phyloP scores from a whole-genome alignment of 2,888 invertebrate genomes.

The Blera fallax region DNA sequence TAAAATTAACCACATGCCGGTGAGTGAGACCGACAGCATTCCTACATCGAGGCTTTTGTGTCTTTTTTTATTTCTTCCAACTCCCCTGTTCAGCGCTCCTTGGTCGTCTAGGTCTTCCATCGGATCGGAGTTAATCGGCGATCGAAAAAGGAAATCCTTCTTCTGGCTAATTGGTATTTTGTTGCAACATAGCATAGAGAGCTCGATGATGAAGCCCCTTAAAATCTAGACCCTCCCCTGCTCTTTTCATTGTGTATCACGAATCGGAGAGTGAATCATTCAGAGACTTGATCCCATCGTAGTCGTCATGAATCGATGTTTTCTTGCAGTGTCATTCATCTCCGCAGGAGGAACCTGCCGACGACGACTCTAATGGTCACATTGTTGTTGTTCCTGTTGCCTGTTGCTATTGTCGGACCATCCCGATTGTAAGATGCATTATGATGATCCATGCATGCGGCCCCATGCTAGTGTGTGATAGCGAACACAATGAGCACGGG shows the following conservation, averaged over 20 bases:
- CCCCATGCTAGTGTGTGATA: conserved; percentile 45
- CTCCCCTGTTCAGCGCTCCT: not conserved
- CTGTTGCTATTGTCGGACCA: conserved; percentile 19
- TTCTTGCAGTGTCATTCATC: conserved; percentile 70
- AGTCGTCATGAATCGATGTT: conserved; percentile 54
- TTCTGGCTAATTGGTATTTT: conserved; percentile 68
- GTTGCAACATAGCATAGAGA: conserved; percentile 37
- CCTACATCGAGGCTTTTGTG: conserved; percentile 20
- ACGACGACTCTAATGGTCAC: conserved; percentile 65
- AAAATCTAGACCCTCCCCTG: conserved; percentile 3
- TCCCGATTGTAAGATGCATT: conserved; percentile 54
- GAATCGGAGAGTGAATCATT: not conserved
- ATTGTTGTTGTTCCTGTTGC: conserved; percentile 40
- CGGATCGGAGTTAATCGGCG: conserved; percentile 54
- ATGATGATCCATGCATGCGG: conserved; percentile 61
- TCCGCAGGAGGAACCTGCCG: conserved; percentile 52
- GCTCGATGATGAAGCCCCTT: not conserved
- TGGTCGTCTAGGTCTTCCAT: not conserved
- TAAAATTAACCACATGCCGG: conserved; percentile 64
- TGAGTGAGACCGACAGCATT: conserved; percentile 43
- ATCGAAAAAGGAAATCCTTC: conserved; percentile 72
- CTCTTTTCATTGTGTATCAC: not conserved
- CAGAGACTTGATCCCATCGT: not conserved
- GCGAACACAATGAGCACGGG: conserved; percentile 52
- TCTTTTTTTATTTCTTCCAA: not conserved